Evolutionary conservation across 2,113 vertebrate species (phyloP), one percentile per base, ranked within the genome.

Genomic region (Gadus chalcogrammus): DNA sequence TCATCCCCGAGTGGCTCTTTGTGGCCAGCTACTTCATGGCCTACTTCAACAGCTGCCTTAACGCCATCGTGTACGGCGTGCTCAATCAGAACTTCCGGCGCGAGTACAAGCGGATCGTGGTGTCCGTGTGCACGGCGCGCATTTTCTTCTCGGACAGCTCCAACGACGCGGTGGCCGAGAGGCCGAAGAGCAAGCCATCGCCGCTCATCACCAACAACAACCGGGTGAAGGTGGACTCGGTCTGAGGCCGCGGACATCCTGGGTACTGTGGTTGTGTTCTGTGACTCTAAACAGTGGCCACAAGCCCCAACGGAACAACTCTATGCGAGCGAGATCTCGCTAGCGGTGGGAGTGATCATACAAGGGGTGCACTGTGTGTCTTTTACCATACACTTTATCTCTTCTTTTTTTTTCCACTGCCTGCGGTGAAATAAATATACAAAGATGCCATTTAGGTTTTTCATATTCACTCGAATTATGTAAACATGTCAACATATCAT

Each of bases 31-130:
- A 99, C 87, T 99, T 98, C 76, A 94, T 98, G 95, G 96, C 96
- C 0, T 98, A 98, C 87, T 99, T 99, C 93, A 99, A 99, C 91
- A 99, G 97, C 91, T 99, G 97, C 93, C 96, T 99, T 92, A 99
- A 98, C 68, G 96, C 97, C 74, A 95, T 99, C 15, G 92, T 99
- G 69, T 99, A 99, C 59, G 97, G 97, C 68, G 93, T 97, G 35
- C 90, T 99, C 72, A 99, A 99, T 87, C 95, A 97, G 89, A 98
- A 99, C 86, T 99, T 99, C 90, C 92, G 96, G 70, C 93, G 94
- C 12, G 97, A 99, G 80, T 99, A 99, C 88, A 95, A 94, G 65
- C 93, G 93, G 82, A 98, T 99, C 38, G 85, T 98, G 18, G 89
- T 95, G 71, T 93, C 92, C 0, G 88, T 98, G 83, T 99, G 96